These are phyloP conservation scores for Ivindomyrus marchei DNA, from an alignment of 2,113 vertebrate species.

Conservation along the genomic window DNA sequence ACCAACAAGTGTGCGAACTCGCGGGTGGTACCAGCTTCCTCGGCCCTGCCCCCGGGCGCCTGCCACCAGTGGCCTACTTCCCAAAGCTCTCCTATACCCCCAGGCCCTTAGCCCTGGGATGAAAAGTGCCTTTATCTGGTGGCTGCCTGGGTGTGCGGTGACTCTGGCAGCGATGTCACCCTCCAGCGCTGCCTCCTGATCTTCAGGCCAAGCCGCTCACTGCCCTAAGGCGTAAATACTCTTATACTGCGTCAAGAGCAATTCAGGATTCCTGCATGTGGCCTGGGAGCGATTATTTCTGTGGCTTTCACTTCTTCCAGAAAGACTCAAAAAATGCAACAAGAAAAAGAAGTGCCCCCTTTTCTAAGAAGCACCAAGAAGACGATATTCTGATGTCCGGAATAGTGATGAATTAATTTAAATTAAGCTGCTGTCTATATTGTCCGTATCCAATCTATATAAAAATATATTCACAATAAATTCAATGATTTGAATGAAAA, in stretches of 20 bases:
- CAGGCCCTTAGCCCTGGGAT: background rate
- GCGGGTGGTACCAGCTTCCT: constrained; percentile 19
- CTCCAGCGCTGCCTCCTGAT: background rate
- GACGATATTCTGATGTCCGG: background rate
- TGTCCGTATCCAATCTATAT: background rate
- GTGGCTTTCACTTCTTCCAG: background rate
- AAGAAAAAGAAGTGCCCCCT: background rate
- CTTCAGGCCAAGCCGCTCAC: background rate
- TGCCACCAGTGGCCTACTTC: background rate
- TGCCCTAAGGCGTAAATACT: background rate
- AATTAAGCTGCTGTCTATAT: background rate
- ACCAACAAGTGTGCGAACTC: constrained; percentile 5
- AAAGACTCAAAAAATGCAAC: background rate
- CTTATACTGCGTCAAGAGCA: background rate
- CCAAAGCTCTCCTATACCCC: background rate
- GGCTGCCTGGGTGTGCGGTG: background rate
- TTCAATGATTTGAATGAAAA: background rate
- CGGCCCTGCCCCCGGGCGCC: background rate
- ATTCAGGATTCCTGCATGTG: background rate
- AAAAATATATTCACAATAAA: background rate
- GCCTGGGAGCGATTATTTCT: background rate
- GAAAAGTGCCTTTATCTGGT: constrained; percentile 8
- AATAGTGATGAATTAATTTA: background rate
- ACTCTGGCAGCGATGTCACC: constrained; percentile 8
- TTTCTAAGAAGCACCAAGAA: background rate